Conservation (phyloP, 2,888 invertebrate species). For the Nesidiocoris tenuis region DNA sequence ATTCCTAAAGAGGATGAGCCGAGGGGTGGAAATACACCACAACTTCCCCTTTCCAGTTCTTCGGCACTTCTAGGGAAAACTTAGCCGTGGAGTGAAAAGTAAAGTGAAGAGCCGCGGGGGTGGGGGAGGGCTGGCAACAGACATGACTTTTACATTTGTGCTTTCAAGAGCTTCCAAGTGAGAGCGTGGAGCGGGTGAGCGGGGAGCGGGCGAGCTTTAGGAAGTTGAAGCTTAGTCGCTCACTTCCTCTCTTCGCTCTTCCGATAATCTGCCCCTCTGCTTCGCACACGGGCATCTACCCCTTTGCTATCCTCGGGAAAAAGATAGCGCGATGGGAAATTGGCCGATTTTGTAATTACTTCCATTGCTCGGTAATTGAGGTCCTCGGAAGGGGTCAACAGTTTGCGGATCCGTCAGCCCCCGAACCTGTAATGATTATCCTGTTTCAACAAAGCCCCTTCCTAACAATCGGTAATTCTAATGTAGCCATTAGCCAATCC, state of each 20-base stretch:
- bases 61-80: conserved; percentile 17
- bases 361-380: no score
- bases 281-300: not conserved
- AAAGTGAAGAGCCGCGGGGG: conserved; percentile 14
- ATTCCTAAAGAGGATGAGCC: conserved; percentile 25
- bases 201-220: conserved; percentile 23
- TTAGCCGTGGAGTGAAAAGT: conserved; percentile 11
- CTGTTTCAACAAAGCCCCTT: no score
- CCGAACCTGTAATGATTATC: no score
- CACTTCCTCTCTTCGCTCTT: conserved; percentile 30
- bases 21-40: conserved; percentile 16
- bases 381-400: no score
- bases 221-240: conserved; percentile 37
- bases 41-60: conserved; percentile 2
- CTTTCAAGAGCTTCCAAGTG: conserved; percentile 33
- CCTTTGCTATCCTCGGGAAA: not conserved
- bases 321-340: not conserved
- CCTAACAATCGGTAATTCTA: no score
- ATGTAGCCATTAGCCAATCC: no score
- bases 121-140: conserved; percentile 3
- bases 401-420: no score
- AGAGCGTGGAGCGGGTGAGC: not conserved
- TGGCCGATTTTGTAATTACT: not conserved
- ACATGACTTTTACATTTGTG: conserved; percentile 45
- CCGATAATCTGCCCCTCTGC: conserved; percentile 26